These are phyloP conservation scores for Illadopsis cleaveri DNA, from an alignment of 2,113 vertebrate species.

Conservation along the genomic window DNA sequence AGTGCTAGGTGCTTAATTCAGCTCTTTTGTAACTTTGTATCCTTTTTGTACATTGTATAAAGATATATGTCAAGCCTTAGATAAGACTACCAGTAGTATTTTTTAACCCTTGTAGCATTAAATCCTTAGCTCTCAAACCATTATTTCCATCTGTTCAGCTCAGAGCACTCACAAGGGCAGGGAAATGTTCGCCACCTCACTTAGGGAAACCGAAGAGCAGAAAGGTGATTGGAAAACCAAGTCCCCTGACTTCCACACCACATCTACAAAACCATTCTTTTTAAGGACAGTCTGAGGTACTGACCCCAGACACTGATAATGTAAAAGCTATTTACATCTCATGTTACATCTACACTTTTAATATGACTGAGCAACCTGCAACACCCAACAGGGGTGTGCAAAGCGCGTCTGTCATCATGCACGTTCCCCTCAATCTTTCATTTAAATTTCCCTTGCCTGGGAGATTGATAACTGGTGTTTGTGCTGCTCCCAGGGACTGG, in stretches of 20 bases:
- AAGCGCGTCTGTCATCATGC: not conserved
- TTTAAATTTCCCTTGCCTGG: not conserved
- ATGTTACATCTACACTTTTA: not conserved
- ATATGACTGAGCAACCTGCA: not conserved
- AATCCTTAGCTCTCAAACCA: not conserved
- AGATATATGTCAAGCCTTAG: not conserved
- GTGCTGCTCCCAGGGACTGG: not conserved
- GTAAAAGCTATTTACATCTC: slow-evolving; percentile 6
- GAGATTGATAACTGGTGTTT: slow-evolving; percentile 11
- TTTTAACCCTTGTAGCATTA: not conserved
- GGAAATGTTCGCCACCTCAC: not conserved
- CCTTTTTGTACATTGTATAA: not conserved
- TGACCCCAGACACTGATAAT: not conserved
- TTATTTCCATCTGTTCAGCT: not conserved
- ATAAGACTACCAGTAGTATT: not conserved
- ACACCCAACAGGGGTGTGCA: not conserved
- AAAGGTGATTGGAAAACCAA: not conserved
- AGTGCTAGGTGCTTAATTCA: not conserved
- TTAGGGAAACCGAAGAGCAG: not conserved
- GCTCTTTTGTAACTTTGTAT: not conserved
- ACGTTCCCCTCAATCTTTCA: not conserved
- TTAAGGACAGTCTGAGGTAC: not conserved
- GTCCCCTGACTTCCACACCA: not conserved
- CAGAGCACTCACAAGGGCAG: not conserved
- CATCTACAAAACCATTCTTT: not conserved